These are phyloP conservation scores for Scaptomyza reducta DNA, from an alignment of 2,888 invertebrate genomes.

Conservation along the genomic window DNA sequence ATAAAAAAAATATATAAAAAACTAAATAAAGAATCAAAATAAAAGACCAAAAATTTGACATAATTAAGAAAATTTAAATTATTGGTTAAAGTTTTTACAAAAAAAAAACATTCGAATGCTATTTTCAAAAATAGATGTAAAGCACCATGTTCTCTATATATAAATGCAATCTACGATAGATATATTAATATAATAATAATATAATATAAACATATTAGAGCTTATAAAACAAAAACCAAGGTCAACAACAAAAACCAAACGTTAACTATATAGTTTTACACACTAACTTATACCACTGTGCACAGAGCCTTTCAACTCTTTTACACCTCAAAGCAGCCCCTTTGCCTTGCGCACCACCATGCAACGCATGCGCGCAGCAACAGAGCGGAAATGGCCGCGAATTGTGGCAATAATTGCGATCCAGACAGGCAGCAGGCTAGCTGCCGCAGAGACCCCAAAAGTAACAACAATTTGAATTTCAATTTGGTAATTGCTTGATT, in stretches of 20 bases:
- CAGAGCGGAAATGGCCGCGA: slow-evolving; percentile 69
- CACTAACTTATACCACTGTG: slow-evolving; percentile 32
- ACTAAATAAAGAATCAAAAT: too few relatives aligned
- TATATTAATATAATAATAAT: too few relatives aligned
- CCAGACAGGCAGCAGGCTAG: slow-evolving; percentile 11
- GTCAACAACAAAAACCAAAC: not conserved
- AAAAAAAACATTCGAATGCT: too few relatives aligned
- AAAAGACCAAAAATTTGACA: too few relatives aligned
- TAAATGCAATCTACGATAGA: too few relatives aligned
- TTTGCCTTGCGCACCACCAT: not conserved
- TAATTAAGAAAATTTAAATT: too few relatives aligned
- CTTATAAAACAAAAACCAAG: not conserved
- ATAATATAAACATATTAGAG: too few relatives aligned
- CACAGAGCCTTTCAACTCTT: slow-evolving; percentile 20
- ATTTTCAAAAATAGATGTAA: too few relatives aligned
- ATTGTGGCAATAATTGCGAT: slow-evolving; percentile 65
- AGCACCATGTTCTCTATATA: too few relatives aligned
- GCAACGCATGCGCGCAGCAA: slow-evolving; percentile 34
- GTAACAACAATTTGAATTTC: slow-evolving; percentile 29
- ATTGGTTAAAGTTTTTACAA: too few relatives aligned
- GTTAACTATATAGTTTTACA: not conserved
- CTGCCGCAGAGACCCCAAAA: slow-evolving; percentile 18
- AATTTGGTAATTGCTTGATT: slow-evolving; percentile 32
- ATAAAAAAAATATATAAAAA: too few relatives aligned
- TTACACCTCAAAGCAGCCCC: not conserved